Conservation (phyloP, 2,113 vertebrate genomes). For the Crotalus horridus region DNA sequence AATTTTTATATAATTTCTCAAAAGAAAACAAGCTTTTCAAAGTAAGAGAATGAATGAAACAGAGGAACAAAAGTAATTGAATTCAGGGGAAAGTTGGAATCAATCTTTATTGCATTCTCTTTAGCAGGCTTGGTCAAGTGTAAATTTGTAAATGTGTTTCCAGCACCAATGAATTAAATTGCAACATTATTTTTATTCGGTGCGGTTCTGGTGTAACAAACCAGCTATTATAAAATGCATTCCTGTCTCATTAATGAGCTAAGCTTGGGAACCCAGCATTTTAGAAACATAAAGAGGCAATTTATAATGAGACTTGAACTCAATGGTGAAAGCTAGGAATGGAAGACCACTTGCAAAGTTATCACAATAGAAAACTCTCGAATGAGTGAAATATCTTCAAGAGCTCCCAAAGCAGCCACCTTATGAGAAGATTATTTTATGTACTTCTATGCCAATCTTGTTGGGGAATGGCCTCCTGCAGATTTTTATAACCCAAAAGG, state of each 20-base stretch:
- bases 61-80: conserved; percentile 42
- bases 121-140: conserved; percentile 35
- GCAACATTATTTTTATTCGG: conserved; percentile 52
- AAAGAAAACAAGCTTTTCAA: conserved; percentile 9
- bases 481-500: not conserved
- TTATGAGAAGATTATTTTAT: conserved; percentile 51
- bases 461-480: not conserved
- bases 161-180: conserved; percentile 46
- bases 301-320: conserved; percentile 68
- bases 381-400: conserved; percentile 54
- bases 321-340: conserved; percentile 55
- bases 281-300: conserved; percentile 65
- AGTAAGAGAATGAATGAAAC: conserved; percentile 29
- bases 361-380: conserved; percentile 64
- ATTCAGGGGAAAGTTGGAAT: not conserved
- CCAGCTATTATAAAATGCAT: conserved; percentile 60
- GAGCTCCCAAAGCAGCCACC: conserved; percentile 47
- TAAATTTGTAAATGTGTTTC: conserved; percentile 49
- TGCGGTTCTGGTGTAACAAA: conserved; percentile 39
- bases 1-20: not conserved
- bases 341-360: conserved; percentile 57
- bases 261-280: conserved; percentile 59
- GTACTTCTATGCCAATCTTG: conserved; percentile 33
- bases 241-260: conserved; percentile 65
- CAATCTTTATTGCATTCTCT: conserved; percentile 15